Conservation (phyloP, 2,888 invertebrate genomes). For the Linnaemya tessellans region DNA sequence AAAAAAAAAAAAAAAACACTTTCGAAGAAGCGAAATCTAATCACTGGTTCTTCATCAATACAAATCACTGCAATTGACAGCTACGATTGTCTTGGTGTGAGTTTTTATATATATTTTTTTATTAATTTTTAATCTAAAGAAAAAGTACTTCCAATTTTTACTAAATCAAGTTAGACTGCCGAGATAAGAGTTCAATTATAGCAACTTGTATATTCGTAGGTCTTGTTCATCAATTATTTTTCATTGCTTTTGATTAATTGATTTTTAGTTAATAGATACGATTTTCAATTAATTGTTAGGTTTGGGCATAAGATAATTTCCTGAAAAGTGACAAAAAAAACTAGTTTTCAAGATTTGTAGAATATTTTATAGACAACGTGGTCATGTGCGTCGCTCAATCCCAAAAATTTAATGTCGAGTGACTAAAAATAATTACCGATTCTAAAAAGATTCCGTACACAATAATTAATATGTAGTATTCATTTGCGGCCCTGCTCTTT, state of each 20-base stretch:
- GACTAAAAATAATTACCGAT: no score
- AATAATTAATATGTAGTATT: no score
- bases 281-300: not conserved
- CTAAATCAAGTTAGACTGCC: not conserved
- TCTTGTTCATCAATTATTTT: not conserved
- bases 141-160: no score
- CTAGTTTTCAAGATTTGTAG: no score
- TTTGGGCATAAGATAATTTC: no score
- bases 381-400: no score
- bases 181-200: slow-evolving; percentile 37
- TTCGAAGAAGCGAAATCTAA: slow-evolving; percentile 14
- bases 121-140: slow-evolving; percentile 16
- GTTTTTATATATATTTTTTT: no score
- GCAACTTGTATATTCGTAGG: not conserved
- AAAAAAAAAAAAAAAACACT: not conserved
- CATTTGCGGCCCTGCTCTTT: no score
- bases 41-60: not conserved
- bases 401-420: no score
- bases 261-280: not conserved
- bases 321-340: no score
- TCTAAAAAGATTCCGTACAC: no score
- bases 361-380: no score
- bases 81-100: not conserved
- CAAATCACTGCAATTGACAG: slow-evolving; percentile 5
- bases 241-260: not conserved